phyloP scores from a whole-genome alignment of 2,113 vertebrate genomes.

The Athene cunicularia region DNA sequence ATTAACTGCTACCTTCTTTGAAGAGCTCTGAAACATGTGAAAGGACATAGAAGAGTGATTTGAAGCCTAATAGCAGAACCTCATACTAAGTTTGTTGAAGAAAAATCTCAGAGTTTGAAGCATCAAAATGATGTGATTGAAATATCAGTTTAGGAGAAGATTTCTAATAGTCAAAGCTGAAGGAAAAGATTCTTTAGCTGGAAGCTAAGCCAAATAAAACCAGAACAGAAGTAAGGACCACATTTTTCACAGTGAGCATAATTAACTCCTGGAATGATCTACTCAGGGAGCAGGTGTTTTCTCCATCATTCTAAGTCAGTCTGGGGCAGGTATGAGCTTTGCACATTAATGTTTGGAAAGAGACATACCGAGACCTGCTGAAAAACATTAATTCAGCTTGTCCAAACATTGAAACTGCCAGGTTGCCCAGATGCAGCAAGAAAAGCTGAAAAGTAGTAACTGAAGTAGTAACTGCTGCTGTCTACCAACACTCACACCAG shows the following conservation, averaged over 20 bases:
- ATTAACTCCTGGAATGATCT: conserved; percentile 7
- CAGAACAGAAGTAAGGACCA: not conserved
- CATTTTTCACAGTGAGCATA: not conserved
- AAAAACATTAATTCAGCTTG: not conserved
- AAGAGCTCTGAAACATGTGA: not conserved
- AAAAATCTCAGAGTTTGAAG: not conserved
- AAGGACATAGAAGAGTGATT: not conserved
- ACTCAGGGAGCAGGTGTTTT: not conserved
- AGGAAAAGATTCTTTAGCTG: not conserved
- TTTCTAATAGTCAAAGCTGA: not conserved
- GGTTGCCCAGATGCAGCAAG: not conserved
- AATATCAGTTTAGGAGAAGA: not conserved
- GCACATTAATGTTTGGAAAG: not conserved
- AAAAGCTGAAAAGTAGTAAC: not conserved
- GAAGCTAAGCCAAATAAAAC: conserved; percentile 3
- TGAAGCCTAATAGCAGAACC: not conserved
- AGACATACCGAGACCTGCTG: not conserved
- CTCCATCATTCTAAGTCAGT: not conserved
- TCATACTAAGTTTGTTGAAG: not conserved
- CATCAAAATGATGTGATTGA: not conserved
- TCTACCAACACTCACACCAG: not conserved
- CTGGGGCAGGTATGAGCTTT: not conserved
- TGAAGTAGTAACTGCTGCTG: not conserved
- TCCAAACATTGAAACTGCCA: not conserved
- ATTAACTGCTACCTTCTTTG: not conserved